These are phyloP conservation scores for Avahi laniger DNA, from an alignment of 2,797 vertebrate species.

Conservation along the genomic window DNA sequence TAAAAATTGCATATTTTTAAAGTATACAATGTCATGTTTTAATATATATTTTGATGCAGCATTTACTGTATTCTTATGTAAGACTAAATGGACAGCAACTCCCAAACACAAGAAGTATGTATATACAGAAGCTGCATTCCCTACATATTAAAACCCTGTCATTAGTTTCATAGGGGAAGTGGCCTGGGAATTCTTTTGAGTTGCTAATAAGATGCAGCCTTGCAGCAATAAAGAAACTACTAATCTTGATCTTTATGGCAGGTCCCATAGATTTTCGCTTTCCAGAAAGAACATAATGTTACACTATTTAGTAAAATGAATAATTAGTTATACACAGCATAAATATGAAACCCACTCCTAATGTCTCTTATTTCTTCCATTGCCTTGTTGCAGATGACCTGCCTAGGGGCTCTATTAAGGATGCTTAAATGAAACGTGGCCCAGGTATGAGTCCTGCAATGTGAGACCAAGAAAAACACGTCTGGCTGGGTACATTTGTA, in stretches of 20 bases:
- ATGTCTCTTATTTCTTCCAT: not conserved
- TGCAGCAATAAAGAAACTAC: slow-evolving; percentile 77
- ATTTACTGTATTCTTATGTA: not conserved
- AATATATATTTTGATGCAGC: not conserved
- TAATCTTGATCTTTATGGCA: slow-evolving; percentile 73
- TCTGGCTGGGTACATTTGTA: slow-evolving; percentile 24
- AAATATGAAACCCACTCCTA: slow-evolving; percentile 66
- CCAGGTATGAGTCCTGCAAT: not conserved
- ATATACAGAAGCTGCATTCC: not conserved
- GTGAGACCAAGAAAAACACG: slow-evolving; percentile 17
- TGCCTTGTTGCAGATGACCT: slow-evolving; percentile 39
- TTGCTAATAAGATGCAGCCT: slow-evolving; percentile 55
- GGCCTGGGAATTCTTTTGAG: slow-evolving; percentile 14
- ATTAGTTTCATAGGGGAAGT: not conserved
- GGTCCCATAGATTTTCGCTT: slow-evolving; percentile 53
- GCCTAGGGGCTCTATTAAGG: slow-evolving; percentile 51
- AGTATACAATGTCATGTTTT: not conserved
- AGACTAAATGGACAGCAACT: not conserved
- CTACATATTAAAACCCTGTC: not conserved
- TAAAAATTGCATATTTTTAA: not conserved
- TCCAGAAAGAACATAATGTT: slow-evolving; percentile 44
- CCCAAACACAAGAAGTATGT: not conserved
- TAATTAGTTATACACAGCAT: slow-evolving; percentile 75
- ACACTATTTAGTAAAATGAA: slow-evolving; percentile 74
- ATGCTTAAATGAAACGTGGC: slow-evolving; percentile 54